phyloP scores from a whole-genome alignment of 53 echinoderm and acorn worm species.

The Apostichopus leukothele region DNA sequence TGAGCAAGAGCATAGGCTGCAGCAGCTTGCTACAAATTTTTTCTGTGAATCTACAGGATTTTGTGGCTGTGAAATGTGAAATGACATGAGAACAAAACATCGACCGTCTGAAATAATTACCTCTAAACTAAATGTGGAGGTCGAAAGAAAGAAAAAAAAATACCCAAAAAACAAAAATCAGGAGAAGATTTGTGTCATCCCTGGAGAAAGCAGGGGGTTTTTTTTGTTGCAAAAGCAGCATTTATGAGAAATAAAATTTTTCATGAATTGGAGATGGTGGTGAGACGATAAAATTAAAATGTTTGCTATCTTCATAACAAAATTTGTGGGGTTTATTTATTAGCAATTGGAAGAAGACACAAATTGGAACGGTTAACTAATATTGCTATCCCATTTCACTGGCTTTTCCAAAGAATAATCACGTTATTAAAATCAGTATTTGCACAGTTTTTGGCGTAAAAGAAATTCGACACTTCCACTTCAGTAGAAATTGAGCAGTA shows the following conservation, averaged over 20 bases:
- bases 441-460: no score
- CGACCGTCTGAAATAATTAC: not conserved
- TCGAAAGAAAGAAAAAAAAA: not conserved
- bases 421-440: no score
- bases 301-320: no score
- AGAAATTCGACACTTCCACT: no score
- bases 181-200: not conserved
- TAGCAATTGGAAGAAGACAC: no score
- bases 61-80: conserved; percentile 26
- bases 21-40: not conserved
- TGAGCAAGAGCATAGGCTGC: not conserved
- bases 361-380: no score
- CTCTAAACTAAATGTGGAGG: not conserved
- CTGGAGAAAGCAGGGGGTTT: not conserved
- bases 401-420: no score
- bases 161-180: no score
- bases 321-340: no score
- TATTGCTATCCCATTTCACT: no score
- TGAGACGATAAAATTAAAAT: not conserved
- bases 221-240: not conserved
- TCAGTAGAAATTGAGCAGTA: no score
- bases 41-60: conserved; percentile 24
- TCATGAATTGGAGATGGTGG: not conserved
- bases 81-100: not conserved
- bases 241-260: not conserved